phyloP scores from a whole-genome alignment of 1,140 invertebrate species.

The Leptonema lineaticorne region DNA sequence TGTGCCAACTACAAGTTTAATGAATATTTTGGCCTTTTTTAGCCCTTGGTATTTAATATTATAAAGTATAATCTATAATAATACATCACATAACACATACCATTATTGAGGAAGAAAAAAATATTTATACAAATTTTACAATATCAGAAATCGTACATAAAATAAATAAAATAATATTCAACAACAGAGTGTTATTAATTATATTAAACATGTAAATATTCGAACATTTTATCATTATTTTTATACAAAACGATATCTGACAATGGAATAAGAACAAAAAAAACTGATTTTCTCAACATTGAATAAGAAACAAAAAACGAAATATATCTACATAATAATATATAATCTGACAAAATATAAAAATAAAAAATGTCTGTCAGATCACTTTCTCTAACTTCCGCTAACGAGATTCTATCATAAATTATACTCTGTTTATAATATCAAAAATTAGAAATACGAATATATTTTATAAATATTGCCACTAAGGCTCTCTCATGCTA shows the following conservation, averaged over 20 bases:
- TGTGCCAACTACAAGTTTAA: slow-evolving; percentile 17
- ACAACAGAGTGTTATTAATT: too few relatives aligned
- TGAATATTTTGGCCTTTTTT: slow-evolving; percentile 8
- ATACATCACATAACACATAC: slow-evolving; percentile 27
- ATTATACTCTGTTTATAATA: slow-evolving; percentile 2
- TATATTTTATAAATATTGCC: slow-evolving; percentile 10
- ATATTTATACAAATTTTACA: slow-evolving; percentile 6
- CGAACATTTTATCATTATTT: too few relatives aligned
- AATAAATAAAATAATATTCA: slow-evolving; percentile 11
- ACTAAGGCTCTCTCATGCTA: slow-evolving; percentile 13
- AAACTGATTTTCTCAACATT: too few relatives aligned
- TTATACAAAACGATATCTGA: too few relatives aligned
- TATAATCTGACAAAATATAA: too few relatives aligned
- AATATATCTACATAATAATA: too few relatives aligned
- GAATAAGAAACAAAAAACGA: too few relatives aligned
- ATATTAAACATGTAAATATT: too few relatives aligned
- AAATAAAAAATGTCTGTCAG: too few relatives aligned
- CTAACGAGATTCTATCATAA: too few relatives aligned
- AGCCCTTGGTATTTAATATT: slow-evolving; percentile 11
- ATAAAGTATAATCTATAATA: slow-evolving; percentile 20
- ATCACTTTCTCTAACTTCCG: too few relatives aligned
- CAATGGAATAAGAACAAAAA: too few relatives aligned
- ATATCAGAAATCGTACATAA: neutral
- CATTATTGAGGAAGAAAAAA: slow-evolving; percentile 2
- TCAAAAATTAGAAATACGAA: slow-evolving; percentile 14